Percentiles rank a stretch among this genome's conserved stretches.
phyloP scores from a whole-genome alignment of 2,797 vertebrate genomes.

The Characodon lateralis region DNA sequence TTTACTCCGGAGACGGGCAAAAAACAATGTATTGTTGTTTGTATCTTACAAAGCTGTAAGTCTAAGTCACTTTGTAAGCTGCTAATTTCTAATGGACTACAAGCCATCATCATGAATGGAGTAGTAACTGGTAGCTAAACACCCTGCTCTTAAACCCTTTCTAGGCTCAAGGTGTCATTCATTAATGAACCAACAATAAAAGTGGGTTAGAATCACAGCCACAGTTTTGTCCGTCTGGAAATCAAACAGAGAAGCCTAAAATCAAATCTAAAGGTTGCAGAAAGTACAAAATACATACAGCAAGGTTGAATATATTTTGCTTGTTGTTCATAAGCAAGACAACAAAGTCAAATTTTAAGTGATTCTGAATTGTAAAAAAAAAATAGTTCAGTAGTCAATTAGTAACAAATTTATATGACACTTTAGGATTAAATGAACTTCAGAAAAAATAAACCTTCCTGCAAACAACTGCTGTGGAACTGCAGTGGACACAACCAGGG shows the following conservation, averaged over 20 bases:
- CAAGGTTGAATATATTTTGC: background rate
- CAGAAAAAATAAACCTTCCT: background rate
- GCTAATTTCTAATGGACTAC: background rate
- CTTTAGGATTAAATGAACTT: background rate
- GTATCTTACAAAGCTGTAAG: too few species aligned
- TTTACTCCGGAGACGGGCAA: too few species aligned
- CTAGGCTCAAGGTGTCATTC: background rate
- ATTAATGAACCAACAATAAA: background rate
- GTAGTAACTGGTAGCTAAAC: background rate
- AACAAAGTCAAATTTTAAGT: background rate
- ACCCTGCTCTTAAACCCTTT: background rate
- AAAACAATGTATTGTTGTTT: background rate
- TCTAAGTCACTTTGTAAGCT: too few species aligned
- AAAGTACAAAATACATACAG: background rate
- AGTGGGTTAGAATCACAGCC: background rate
- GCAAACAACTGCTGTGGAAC: background rate
- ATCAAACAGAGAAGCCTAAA: background rate
- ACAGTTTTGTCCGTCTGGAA: background rate
- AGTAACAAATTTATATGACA: background rate
- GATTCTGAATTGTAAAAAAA: background rate
- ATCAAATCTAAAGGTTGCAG: background rate
- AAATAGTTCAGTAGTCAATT: background rate
- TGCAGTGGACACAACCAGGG: background rate
- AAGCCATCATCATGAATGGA: background rate
- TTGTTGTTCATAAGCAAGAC: background rate